A percentile compares a stretch with the other conserved stretches of the same genome.
Conservation (phyloP, 1,140 invertebrate genomes). For the Trichonephila clavata region DNA sequence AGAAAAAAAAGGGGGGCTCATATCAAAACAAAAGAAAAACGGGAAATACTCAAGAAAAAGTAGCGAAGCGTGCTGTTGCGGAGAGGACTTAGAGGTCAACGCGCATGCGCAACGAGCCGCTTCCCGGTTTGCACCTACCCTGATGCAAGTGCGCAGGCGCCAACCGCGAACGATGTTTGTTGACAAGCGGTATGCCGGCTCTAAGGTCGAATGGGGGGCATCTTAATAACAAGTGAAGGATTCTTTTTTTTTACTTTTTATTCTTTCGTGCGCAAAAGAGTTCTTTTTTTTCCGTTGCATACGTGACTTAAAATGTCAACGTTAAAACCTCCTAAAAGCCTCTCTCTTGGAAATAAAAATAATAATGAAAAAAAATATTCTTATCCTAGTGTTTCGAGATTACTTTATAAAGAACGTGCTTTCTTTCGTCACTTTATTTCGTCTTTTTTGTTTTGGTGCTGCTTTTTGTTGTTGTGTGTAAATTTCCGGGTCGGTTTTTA, state of each 20-base stretch:
- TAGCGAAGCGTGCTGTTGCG: slow-evolving; percentile 52
- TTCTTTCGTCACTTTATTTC: not conserved
- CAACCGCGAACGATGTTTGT: slow-evolving; percentile 33
- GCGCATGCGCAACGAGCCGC: slow-evolving; percentile 10
- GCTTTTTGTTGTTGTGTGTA: not conserved
- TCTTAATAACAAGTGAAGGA: not conserved
- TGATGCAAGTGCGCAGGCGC: slow-evolving; percentile 42
- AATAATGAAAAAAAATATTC: too few species aligned
- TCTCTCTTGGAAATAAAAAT: not conserved
- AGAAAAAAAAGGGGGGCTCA: not conserved
- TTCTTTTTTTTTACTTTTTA: not conserved
- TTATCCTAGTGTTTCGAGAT: not conserved
- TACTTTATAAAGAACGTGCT: not conserved
- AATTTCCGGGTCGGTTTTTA: slow-evolving; percentile 22
- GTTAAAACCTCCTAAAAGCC: not conserved
- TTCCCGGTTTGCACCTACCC: slow-evolving; percentile 69
- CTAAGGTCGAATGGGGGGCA: slow-evolving; percentile 68
- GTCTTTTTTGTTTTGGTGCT: not conserved
- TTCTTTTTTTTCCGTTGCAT: not conserved
- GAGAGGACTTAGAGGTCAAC: slow-evolving; percentile 55
- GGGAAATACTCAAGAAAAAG: slow-evolving; percentile 72
- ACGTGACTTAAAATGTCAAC: slow-evolving; percentile 12
- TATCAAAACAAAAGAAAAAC: slow-evolving; percentile 47
- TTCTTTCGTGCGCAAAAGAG: not conserved
- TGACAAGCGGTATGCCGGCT: slow-evolving; percentile 46